A percentile compares a stretch with the other conserved stretches of the same genome.
These are phyloP conservation scores for Athetis lepigone DNA, from an alignment of 2,888 invertebrate species.

Conservation along the genomic window DNA sequence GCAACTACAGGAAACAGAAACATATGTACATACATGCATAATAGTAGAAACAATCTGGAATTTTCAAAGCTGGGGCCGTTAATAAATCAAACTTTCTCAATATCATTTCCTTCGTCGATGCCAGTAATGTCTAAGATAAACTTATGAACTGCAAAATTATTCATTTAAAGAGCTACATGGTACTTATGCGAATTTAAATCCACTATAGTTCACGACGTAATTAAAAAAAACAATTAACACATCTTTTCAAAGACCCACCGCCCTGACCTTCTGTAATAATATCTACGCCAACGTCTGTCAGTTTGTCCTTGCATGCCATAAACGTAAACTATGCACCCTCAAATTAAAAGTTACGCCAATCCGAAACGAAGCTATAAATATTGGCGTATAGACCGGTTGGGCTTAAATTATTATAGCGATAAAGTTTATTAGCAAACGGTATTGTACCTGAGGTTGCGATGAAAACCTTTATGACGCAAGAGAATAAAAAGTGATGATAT, in stretches of 20 bases:
- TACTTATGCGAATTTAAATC: too few species aligned
- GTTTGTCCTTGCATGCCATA: conserved; percentile 61
- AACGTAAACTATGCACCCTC: conserved; percentile 60
- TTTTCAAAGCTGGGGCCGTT: too few species aligned
- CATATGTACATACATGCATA: too few species aligned
- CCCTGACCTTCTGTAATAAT: conserved; percentile 35
- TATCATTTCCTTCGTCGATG: too few species aligned
- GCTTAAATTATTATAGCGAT: conserved; percentile 3
- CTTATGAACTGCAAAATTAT: too few species aligned
- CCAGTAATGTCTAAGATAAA: too few species aligned
- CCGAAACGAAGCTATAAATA: conserved; percentile 47
- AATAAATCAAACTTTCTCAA: too few species aligned
- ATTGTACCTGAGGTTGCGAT: conserved; percentile 34
- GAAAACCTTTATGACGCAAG: conserved; percentile 6
- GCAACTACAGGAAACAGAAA: too few species aligned
- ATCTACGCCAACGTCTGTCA: conserved; percentile 19
- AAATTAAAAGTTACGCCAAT: conserved; percentile 56
- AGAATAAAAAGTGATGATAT: background rate
- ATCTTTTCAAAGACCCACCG: background rate
- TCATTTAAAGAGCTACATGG: too few species aligned
- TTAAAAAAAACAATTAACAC: too few species aligned
- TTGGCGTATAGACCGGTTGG: conserved; percentile 42
- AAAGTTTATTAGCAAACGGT: conserved; percentile 25
- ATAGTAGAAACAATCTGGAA: too few species aligned
- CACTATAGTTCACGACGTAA: too few species aligned